Evolutionary conservation across 2,888 invertebrate species (phyloP).

Genomic region (Actias luna): DNA sequence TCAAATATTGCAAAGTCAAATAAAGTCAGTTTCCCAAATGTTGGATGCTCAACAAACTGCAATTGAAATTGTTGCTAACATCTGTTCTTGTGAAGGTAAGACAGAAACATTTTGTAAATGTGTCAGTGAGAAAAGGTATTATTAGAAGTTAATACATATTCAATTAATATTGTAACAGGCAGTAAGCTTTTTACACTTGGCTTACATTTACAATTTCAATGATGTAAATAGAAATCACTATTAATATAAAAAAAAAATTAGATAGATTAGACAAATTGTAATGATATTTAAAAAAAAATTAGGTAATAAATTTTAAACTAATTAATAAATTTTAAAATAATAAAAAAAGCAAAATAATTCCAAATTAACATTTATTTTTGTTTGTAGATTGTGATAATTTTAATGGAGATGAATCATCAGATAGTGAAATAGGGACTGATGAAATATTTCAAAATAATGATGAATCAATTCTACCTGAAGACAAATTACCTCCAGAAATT

Average conservation of each 20-base stretch:
- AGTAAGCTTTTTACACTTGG: background rate
- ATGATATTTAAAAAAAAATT: too few species aligned
- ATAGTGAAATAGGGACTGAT: conserved; percentile 63
- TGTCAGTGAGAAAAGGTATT: background rate
- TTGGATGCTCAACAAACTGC: conserved; percentile 86
- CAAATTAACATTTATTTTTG: background rate
- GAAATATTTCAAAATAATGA: conserved; percentile 70
- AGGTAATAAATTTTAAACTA: too few species aligned
- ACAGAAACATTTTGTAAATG: conserved; percentile 10
- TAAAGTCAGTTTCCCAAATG: conserved; percentile 76
- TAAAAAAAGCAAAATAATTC: too few species aligned
- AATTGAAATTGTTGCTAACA: conserved; percentile 86
- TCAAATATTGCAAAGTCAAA: conserved; percentile 67
- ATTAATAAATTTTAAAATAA: too few species aligned
- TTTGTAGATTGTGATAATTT: conserved; percentile 55
- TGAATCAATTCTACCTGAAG: conserved; percentile 59
- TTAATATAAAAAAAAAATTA: background rate
- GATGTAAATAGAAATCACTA: too few species aligned
- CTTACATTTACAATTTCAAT: too few species aligned
- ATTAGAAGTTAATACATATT: background rate
- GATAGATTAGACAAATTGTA: background rate
- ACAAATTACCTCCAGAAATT: conserved; percentile 80
- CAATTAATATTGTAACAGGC: background rate
- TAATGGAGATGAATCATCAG: conserved; percentile 53
- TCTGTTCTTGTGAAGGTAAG: conserved; percentile 85